Conservation (phyloP, 2,113 vertebrate species). For the Acinonyx jubatus region DNA sequence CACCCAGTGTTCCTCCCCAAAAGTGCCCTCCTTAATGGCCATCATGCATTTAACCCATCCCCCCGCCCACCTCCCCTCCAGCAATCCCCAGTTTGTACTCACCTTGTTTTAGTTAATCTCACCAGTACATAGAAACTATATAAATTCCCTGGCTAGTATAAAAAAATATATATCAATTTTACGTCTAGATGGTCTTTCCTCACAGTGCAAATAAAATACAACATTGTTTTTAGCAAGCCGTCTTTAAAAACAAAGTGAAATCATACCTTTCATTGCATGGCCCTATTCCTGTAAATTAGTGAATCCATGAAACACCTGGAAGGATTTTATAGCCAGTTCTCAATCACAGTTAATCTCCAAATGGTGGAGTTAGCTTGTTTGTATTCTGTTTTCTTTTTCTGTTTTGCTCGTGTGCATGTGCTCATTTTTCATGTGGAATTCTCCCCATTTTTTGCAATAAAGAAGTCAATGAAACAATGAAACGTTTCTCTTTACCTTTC, state of each 20-base stretch:
- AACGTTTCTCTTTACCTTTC: slow-evolving; percentile 85
- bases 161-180: background rate
- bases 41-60: too few relatives aligned
- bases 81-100: background rate
- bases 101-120: background rate
- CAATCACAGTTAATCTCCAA: background rate
- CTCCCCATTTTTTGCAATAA: background rate
- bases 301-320: background rate
- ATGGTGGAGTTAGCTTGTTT: background rate
- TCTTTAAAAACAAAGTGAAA: background rate
- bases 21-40: too few relatives aligned
- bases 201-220: background rate
- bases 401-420: background rate
- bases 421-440: background rate
- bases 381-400: background rate
- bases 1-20: too few relatives aligned
- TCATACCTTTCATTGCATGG: background rate
- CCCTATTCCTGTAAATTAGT: background rate
- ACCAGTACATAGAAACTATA: background rate
- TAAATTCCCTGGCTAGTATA: background rate
- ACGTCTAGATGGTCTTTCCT: background rate
- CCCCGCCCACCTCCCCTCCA: too few relatives aligned
- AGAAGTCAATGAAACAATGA: background rate
- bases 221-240: background rate
- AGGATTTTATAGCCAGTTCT: background rate